Evolutionary conservation across 2,888 invertebrate genomes (phyloP).

Genomic region (Drosophila histrio): DNA sequence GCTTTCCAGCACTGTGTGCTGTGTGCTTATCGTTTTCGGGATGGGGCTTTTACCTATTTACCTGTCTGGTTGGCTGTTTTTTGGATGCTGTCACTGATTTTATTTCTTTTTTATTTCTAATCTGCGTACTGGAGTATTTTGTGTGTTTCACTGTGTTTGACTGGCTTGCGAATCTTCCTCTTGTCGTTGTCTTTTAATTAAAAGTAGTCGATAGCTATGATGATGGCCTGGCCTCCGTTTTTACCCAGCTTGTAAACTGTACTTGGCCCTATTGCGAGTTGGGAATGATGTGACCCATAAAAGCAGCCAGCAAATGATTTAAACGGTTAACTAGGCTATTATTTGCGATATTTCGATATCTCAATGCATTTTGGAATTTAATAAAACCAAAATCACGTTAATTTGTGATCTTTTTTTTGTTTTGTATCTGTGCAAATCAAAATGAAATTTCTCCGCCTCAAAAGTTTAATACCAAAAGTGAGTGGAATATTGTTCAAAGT

Average conservation of each 20-base stretch:
- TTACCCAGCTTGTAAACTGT: conserved; percentile 63
- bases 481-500: conserved; percentile 17
- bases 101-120: conserved; percentile 18
- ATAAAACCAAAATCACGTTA: conserved; percentile 42
- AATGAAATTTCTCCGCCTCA: conserved; percentile 40
- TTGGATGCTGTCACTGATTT: conserved; percentile 8
- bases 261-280: conserved; percentile 34
- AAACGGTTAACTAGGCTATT: conserved; percentile 68
- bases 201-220: conserved; percentile 31
- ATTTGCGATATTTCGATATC: conserved; percentile 25
- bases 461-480: conserved; percentile 47
- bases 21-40: conserved; percentile 8
- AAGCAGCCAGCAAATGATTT: conserved; percentile 39
- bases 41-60: conserved; percentile 28
- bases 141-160: conserved; percentile 32
- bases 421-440: conserved; percentile 32
- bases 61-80: conserved; percentile 46
- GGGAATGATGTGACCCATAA: conserved; percentile 4
- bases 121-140: conserved; percentile 28
- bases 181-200: conserved; percentile 17
- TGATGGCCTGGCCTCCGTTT: conserved; percentile 33
- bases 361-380: conserved; percentile 55
- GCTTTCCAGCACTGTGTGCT: conserved; percentile 41
- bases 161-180: conserved; percentile 19
- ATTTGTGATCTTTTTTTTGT: neutral